phyloP scores from a whole-genome alignment of 2,888 invertebrate species.

The Mellilla xanthometata region DNA sequence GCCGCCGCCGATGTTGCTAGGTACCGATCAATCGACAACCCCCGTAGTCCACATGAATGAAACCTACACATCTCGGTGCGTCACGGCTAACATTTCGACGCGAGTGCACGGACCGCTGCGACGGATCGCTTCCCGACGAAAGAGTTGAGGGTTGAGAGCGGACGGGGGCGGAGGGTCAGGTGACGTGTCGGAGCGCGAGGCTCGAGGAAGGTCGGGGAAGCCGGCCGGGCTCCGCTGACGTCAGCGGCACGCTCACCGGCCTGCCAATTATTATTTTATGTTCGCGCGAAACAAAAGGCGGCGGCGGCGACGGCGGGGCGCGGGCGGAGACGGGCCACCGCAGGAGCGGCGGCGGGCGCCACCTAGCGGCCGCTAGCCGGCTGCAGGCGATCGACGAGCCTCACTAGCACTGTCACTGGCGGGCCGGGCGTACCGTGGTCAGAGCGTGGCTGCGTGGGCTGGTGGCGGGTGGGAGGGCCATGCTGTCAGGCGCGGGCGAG shows the following conservation, averaged over 20 bases:
- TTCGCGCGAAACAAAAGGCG: conserved; percentile 77
- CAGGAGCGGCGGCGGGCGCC: conserved; percentile 80
- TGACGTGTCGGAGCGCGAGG: conserved; percentile 66
- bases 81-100: conserved; percentile 48
- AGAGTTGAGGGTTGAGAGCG: conserved; percentile 40
- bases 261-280: conserved; percentile 78
- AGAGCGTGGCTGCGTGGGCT: conserved; percentile 82
- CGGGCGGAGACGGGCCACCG: conserved; percentile 76
- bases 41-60: conserved; percentile 74
- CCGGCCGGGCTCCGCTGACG: conserved; percentile 79
- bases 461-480: conserved; percentile 80
- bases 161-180: conserved; percentile 63
- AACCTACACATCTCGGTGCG: conserved; percentile 64
- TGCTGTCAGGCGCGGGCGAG: conserved; percentile 81
- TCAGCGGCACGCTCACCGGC: conserved; percentile 77
- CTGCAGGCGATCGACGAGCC: conserved; percentile 35
- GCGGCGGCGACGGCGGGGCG: conserved; percentile 66
- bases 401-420: conserved; percentile 31
- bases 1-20: conserved; percentile 68
- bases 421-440: conserved; percentile 75
- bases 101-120: conserved; percentile 8
- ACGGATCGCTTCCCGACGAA: conserved; percentile 5
- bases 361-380: conserved; percentile 64
- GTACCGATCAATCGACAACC: conserved; percentile 67
- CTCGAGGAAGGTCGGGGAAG: conserved; percentile 78